Conservation (phyloP, 2,797 vertebrate genomes). For the Phylloscopus collybita region DNA sequence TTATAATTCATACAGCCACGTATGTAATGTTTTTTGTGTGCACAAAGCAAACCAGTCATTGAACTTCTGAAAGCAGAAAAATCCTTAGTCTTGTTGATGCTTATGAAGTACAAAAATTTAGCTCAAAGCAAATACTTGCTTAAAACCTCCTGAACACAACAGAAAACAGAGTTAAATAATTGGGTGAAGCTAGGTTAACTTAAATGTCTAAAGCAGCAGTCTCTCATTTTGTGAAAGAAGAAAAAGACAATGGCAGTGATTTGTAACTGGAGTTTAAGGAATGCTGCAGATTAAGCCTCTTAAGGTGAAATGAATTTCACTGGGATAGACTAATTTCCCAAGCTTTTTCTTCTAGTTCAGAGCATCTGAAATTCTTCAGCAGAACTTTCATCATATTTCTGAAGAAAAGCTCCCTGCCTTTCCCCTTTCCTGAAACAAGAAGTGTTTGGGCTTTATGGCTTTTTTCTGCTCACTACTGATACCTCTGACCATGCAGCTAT, state of each 20-base stretch:
- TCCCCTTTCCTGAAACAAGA: not conserved
- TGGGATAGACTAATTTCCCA: not conserved
- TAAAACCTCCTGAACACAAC: not conserved
- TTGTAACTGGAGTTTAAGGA: not conserved
- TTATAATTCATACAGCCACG: not conserved
- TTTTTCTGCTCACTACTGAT: not conserved
- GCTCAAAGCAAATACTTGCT: not conserved
- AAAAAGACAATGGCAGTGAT: not conserved
- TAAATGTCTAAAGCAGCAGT: not conserved
- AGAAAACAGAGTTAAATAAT: conserved; percentile 17
- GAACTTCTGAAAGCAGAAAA: conserved; percentile 8
- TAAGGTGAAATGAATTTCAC: not conserved
- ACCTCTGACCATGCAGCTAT: not conserved
- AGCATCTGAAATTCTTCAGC: not conserved
- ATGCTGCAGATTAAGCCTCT: not conserved
- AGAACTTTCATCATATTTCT: not conserved
- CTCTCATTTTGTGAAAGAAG: not conserved
- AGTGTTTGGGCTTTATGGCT: not conserved
- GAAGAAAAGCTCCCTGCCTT: not conserved
- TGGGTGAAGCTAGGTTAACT: not conserved
- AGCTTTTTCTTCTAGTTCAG: not conserved
- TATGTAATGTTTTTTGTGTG: not conserved
- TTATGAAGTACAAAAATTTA: not conserved
- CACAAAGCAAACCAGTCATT: not conserved
- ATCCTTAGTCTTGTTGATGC: not conserved